Percentiles rank a stretch among this genome's conserved stretches.
These are phyloP conservation scores for Druon quercuslanigerum DNA, from an alignment of 1,140 invertebrate genomes.

Conservation along the genomic window DNA sequence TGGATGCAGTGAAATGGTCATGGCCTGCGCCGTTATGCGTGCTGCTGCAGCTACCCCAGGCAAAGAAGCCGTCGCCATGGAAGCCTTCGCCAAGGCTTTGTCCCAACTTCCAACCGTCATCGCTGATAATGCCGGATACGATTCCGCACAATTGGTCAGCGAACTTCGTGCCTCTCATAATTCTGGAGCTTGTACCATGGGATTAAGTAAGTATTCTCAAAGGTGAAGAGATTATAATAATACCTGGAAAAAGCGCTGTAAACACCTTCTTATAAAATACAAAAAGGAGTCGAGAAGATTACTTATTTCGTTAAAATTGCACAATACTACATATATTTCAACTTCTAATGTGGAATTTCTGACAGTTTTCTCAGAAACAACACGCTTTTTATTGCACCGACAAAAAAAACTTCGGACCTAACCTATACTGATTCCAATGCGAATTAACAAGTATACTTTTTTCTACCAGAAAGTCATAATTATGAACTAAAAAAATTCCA, in stretches of 20 bases:
- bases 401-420: too few relatives aligned
- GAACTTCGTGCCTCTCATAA: conserved; percentile 93
- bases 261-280: neutral
- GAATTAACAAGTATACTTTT: too few relatives aligned
- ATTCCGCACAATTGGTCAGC: conserved; percentile 95
- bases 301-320: neutral
- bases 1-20: conserved; percentile 96
- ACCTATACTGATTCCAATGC: too few relatives aligned
- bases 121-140: conserved; percentile 98
- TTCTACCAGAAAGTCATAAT: too few relatives aligned
- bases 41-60: conserved; percentile 93
- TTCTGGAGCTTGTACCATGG: conserved; percentile 83
- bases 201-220: conserved; percentile 82
- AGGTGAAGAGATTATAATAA: neutral
- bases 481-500: too few relatives aligned
- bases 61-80: conserved; percentile 98
- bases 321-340: too few relatives aligned
- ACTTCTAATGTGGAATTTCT: neutral
- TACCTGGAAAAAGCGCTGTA: too few relatives aligned
- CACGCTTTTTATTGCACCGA: too few relatives aligned
- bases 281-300: neutral
- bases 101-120: conserved; percentile 95
- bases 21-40: conserved; percentile 93
- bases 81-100: conserved; percentile 94
- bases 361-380: neutral